phyloP scores from a whole-genome alignment of 1,140 invertebrate genomes.

The Dreissena rostriformis region DNA sequence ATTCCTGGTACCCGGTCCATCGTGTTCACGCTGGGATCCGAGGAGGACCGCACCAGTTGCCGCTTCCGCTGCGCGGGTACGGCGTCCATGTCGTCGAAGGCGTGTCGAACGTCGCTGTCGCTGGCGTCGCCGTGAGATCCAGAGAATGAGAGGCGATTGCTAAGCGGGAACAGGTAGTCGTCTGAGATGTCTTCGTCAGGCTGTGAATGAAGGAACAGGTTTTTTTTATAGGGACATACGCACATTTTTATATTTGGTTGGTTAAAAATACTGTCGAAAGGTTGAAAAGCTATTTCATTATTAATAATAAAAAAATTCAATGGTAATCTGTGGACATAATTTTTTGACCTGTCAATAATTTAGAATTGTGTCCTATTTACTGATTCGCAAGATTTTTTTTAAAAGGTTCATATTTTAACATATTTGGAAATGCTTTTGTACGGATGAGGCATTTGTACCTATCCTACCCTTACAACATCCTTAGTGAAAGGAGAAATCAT shows the following conservation, averaged over 20 bases:
- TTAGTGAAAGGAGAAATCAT: too few species aligned
- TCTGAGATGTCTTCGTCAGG: slow-evolving; percentile 83
- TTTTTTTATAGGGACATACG: background rate
- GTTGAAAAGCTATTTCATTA: too few species aligned
- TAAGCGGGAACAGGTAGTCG: slow-evolving; percentile 99
- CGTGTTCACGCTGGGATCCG: slow-evolving; percentile 88
- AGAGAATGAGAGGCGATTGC: slow-evolving; percentile 93
- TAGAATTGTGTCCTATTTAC: background rate
- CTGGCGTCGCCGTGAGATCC: slow-evolving; percentile 92
- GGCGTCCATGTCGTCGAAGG: slow-evolving; percentile 69
- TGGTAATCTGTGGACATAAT: background rate
- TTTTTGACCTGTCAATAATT: background rate
- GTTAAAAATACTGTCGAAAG: too few species aligned
- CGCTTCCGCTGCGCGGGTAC: slow-evolving; percentile 70
- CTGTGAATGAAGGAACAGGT: slow-evolving; percentile 65
- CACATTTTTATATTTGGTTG: too few species aligned
- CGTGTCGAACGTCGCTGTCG: slow-evolving; percentile 88
- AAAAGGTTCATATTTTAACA: background rate
- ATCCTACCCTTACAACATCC: too few species aligned
- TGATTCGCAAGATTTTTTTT: too few species aligned
- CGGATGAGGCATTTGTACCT: too few species aligned
- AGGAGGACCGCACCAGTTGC: slow-evolving; percentile 76
- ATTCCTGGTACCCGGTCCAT: slow-evolving; percentile 82
- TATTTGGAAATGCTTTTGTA: background rate
- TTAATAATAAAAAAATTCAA: too few species aligned